Base-by-base conservation (phyloP, 2,113 vertebrate species). In the rat (Rattus norvegicus) region DNA sequence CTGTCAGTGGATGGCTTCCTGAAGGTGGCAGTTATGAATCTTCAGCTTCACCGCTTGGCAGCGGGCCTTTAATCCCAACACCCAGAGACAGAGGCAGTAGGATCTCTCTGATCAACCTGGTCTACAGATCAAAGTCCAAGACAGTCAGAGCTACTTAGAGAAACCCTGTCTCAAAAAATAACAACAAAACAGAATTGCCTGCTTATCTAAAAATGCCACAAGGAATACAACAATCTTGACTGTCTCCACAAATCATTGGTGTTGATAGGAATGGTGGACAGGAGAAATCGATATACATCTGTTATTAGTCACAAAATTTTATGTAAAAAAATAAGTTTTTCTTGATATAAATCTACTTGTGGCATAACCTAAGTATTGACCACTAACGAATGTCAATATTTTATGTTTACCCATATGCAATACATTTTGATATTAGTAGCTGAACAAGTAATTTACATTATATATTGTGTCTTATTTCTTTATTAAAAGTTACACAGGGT, bases 361-460 rank as follows among this genome's bases (percentile, higher is more conserved):
- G 16, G 13, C 54, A 79, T 70, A 93, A 87, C 59, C 75, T 70
- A 93, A 87, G 89, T 90, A 72, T 83, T 95, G 91, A 90, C 49
- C 59, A 90, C 19, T 83, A 56, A 95, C 39, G 97, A 97, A 79
- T 12, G 72, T 89, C 83, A 94, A 59, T 96, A 93, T 91, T 97
- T 95, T 88, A 33, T 93, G 49, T 76, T 92, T 56, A 49, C 84
- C 28, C 73, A 19, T 69, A 22, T 79, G 13, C 2, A 79, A 84
- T 76, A 95, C 6, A 84, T 95, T 95, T 94, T 92, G 33, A 80
- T 93, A 93, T 73, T 95, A 79, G 81, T 75, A 81, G 30, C 33
- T 93, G 76, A 70, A 95, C 85, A 93, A 80, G 14, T 92, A 69
- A 93, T 92, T 92, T 87, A 88, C 5, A 73, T 63, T 84, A 30